Base-by-base conservation (phyloP, 2,797 vertebrate species). In the Diplodus sargus region DNA sequence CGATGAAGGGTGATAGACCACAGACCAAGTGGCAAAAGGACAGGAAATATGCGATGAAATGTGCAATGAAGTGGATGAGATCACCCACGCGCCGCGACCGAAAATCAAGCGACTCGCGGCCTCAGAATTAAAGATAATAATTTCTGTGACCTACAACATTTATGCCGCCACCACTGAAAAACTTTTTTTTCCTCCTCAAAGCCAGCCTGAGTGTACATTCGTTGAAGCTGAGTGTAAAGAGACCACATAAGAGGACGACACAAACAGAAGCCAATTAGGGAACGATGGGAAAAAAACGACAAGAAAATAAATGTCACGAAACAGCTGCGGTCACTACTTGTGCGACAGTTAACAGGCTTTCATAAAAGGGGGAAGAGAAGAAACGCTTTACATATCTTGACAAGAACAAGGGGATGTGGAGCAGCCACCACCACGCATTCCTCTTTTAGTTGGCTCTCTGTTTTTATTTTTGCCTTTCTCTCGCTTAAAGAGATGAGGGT, bases 241-340 rank as follows among this genome's bases (percentile, higher is more conserved):
- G 85, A 90, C 94, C 93, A 95, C 94, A 95, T 94, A 15, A 94
- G 87, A 95, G 74, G 74, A 88, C 64, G 85, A 88, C 79, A 79
- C 89, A 87, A 92, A 94, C 88, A 90, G 86, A 91, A 90, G 92
- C 91, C 94, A 95, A 94, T 95, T 94, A 95, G 82, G 91, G 79
- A 88, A 87, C 52, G 85, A 89, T 83, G 83, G 87, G 86, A 70
- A 76, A 72, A 82, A 82, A 81, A 87, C 53, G 65, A 91, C 86
- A 90, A 88, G 91, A 90, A 90, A 86, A 92, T 85, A 90, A 92
- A 91, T 91, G 91, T 92, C 91, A 93, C 90, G 81, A 93, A 94
- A 91, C 79, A 85, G 85, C 75, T 92, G 94, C 54, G 92, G 93
- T 92, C 91, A 88, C 87, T 87, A 69, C 87, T 90, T 91, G 86